These are phyloP conservation scores for Diglossa cyanea DNA, from an alignment of 2,797 vertebrate genomes.

Conservation along the genomic window DNA sequence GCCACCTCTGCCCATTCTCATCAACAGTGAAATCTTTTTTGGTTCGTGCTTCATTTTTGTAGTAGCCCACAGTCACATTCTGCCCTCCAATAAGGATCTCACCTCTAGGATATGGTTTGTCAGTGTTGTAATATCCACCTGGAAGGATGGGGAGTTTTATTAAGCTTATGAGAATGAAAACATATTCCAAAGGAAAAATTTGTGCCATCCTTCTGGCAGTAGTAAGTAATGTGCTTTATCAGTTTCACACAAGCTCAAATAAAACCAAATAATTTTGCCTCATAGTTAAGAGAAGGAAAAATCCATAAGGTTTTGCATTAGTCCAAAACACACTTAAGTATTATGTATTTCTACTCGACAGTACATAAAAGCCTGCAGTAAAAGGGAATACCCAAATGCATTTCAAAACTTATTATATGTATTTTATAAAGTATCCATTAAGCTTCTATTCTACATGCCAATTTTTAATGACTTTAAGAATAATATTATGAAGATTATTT, in stretches of 20 bases:
- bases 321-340: not conserved
- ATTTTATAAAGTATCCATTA: not conserved
- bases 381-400: not conserved
- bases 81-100: conserved; percentile 93
- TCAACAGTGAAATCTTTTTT: conserved; percentile 87
- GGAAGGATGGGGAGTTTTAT: not conserved
- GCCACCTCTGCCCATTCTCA: conserved; percentile 89
- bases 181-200: not conserved
- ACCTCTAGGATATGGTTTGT: conserved; percentile 89
- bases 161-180: not conserved
- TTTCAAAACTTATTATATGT: not conserved
- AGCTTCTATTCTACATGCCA: not conserved
- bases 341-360: not conserved
- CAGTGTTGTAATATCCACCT: conserved; percentile 90
- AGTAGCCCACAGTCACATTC: conserved; percentile 93
- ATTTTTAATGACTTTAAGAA: not conserved
- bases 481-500: not conserved
- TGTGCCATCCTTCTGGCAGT: not conserved
- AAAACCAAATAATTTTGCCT: not conserved
- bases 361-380: not conserved
- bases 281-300: not conserved
- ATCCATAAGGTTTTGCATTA: not conserved
- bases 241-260: not conserved
- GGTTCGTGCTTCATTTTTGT: conserved; percentile 84
- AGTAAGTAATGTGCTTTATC: not conserved